phyloP scores from a whole-genome alignment of 1,140 invertebrate species.

The Sesamia nonagrioides region DNA sequence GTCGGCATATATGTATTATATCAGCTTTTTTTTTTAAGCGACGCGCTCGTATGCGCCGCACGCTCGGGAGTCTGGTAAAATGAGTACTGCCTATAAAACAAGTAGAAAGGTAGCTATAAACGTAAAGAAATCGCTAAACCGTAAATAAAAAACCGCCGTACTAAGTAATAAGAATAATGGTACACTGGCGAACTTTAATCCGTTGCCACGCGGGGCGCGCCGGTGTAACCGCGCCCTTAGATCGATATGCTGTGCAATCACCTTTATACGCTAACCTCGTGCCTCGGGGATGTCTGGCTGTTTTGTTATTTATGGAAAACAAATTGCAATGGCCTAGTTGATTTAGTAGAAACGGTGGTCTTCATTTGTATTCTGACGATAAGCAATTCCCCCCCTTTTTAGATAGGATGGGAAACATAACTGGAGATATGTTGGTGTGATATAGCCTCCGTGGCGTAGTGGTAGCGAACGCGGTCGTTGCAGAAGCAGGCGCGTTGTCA shows the following conservation, averaged over 20 bases:
- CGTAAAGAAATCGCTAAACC: not conserved
- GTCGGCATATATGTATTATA: no score
- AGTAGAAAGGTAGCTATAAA: not conserved
- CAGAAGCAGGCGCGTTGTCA: no score
- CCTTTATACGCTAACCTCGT: slow-evolving; percentile 3
- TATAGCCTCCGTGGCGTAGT: no score
- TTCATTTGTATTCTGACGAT: no score
- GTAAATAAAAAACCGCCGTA: not conserved
- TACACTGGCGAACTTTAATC: slow-evolving; percentile 13
- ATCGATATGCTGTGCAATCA: slow-evolving; percentile 43
- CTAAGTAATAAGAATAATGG: slow-evolving; percentile 3
- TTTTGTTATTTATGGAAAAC: slow-evolving; percentile 24
- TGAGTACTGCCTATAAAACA: not conserved
- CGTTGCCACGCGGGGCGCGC: slow-evolving; percentile 18
- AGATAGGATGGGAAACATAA: no score
- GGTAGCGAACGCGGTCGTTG: no score
- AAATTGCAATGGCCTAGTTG: not conserved
- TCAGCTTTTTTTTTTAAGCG: no score
- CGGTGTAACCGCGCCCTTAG: slow-evolving; percentile 45
- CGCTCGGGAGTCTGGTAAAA: no score
- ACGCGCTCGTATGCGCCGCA: no score
- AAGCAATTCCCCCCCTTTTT: no score
- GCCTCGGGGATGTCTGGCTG: slow-evolving; percentile 10
- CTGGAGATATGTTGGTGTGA: no score
- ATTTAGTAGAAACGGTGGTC: not conserved